phyloP scores from a whole-genome alignment of 2,888 invertebrate species.

The Schizaphis graminum region DNA sequence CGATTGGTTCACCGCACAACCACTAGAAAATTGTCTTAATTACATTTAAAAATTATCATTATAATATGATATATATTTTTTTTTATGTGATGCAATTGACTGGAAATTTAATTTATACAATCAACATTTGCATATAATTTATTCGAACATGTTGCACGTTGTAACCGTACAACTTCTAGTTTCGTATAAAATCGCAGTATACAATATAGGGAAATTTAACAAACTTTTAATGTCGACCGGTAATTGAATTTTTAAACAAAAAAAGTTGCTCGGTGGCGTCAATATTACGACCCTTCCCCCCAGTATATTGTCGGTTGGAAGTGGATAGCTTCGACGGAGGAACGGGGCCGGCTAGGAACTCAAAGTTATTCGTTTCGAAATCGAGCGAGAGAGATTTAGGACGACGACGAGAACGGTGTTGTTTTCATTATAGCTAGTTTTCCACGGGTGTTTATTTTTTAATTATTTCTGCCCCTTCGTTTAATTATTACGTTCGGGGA shows the following conservation, averaged over 20 bases:
- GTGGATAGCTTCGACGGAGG: neutral
- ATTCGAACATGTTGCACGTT: neutral
- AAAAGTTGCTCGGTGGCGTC: neutral
- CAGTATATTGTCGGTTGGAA: neutral
- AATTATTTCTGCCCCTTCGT: conserved; percentile 26
- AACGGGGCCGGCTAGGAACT: neutral
- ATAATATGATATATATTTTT: neutral
- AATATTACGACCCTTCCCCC: neutral
- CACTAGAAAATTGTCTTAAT: neutral
- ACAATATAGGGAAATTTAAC: neutral
- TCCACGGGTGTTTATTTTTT: conserved; percentile 33
- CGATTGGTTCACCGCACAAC: neutral
- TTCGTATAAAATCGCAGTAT: neutral
- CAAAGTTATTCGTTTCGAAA: conserved; percentile 35
- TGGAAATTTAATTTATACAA: neutral
- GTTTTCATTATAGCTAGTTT: conserved; percentile 10
- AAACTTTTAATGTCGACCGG: neutral
- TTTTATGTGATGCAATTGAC: neutral
- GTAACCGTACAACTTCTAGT: neutral
- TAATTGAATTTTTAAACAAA: conserved; percentile 41
- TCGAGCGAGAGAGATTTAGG: conserved; percentile 2
- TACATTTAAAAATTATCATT: neutral
- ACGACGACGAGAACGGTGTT: neutral
- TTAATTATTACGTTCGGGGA: conserved; percentile 19
- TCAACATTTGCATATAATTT: neutral